These are phyloP conservation scores for Platycheirus rosarum DNA, from an alignment of 2,888 invertebrate genomes.

Conservation along the genomic window DNA sequence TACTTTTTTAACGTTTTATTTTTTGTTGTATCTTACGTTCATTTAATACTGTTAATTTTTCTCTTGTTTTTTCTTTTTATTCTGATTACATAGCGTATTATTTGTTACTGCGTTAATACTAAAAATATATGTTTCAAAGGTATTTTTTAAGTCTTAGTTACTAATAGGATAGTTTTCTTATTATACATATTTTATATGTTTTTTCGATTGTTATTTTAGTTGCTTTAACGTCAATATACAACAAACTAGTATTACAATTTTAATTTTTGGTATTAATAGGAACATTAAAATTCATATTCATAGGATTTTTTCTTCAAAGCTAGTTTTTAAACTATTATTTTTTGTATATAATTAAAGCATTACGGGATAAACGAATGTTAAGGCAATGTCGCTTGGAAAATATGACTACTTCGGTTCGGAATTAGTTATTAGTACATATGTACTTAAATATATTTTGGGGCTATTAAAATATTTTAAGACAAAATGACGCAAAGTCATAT, in stretches of 20 bases:
- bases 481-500: too few species aligned
- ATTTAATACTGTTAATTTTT: constrained; percentile 67
- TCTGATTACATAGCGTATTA: too few species aligned
- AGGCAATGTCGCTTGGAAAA: constrained; percentile 47
- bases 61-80: constrained; percentile 7
- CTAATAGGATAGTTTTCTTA: constrained; percentile 68
- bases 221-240: constrained; percentile 63
- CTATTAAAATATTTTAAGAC: too few species aligned
- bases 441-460: too few species aligned
- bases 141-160: constrained; percentile 63
- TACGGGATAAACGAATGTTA: constrained; percentile 3
- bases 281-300: constrained; percentile 69
- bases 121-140: constrained; percentile 25
- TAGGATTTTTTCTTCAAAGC: constrained; percentile 62
- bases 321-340: constrained; percentile 57
- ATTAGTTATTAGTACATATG: too few species aligned
- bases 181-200: constrained; percentile 26
- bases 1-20: constrained; percentile 27
- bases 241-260: constrained; percentile 26
- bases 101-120: constrained; percentile 20
- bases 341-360: constrained; percentile 10
- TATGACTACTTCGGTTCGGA: too few species aligned
- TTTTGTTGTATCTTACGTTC: constrained; percentile 56
- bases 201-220: too few species aligned
- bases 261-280: constrained; percentile 49